Percentiles rank a stretch among this genome's conserved stretches.
Evolutionary conservation across 2,113 vertebrate genomes (phyloP).

Genomic region (Saccopteryx leptura): DNA sequence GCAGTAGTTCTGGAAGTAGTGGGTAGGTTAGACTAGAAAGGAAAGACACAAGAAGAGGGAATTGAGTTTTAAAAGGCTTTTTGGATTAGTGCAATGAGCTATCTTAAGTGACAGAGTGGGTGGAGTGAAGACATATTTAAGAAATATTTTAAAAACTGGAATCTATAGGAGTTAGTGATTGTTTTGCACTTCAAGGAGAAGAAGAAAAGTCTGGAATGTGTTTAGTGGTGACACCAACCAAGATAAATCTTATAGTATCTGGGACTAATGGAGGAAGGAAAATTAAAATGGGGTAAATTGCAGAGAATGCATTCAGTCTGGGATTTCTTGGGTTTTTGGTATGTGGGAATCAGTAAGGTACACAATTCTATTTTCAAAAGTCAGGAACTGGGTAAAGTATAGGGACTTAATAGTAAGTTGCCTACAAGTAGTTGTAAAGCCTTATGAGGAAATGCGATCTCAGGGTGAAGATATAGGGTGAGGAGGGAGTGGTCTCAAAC

Average conservation of each 20-base stretch:
- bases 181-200: neutral
- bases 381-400: neutral
- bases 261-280: neutral
- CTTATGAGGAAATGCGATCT: neutral
- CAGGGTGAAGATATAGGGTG: neutral
- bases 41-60: neutral
- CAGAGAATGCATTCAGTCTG: neutral
- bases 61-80: neutral
- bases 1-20: neutral
- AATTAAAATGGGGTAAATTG: neutral
- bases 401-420: neutral
- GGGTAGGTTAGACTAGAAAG: neutral
- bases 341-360: neutral
- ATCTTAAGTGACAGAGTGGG: neutral
- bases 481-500: neutral
- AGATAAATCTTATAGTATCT: neutral
- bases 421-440: neutral
- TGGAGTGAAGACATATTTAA: neutral
- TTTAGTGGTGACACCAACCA: neutral
- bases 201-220: neutral
- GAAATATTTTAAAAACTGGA: neutral
- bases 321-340: neutral
- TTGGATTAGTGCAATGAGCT: neutral
- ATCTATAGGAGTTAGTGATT: neutral
- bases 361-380: neutral